These are phyloP conservation scores for Orycteropus afer DNA, from an alignment of 2,113 vertebrate genomes.

Conservation along the genomic window DNA sequence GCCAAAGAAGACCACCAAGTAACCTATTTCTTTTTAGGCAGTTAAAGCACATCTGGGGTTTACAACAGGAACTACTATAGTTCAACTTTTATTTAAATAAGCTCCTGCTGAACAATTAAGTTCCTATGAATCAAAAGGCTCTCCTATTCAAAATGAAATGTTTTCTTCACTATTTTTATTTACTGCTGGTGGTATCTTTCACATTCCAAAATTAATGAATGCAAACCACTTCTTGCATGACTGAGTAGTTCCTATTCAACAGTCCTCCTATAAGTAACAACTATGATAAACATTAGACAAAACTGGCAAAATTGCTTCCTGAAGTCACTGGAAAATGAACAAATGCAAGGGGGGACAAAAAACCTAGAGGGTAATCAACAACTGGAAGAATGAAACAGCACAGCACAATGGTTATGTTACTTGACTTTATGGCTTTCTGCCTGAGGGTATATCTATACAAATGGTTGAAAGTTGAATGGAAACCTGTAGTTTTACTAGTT, in stretches of 20 bases:
- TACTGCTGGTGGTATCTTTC: background rate
- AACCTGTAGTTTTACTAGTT: background rate
- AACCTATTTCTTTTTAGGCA: background rate
- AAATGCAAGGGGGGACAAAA: background rate
- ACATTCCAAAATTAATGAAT: background rate
- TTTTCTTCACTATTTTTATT: conserved; percentile 3
- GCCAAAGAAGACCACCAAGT: conserved; percentile 15
- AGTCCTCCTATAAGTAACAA: background rate
- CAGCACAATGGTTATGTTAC: background rate
- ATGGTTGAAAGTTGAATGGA: background rate
- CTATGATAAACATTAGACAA: background rate
- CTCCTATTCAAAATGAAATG: conserved; percentile 45
- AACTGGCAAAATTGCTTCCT: background rate
- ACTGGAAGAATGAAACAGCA: background rate
- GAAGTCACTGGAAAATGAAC: background rate
- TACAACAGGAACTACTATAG: background rate
- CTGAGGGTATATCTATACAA: background rate
- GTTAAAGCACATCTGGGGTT: background rate
- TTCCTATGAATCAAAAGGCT: background rate
- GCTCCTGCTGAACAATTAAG: conserved; percentile 1
- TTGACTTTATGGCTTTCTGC: background rate
- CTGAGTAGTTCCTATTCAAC: background rate
- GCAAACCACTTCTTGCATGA: background rate
- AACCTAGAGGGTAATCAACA: background rate
- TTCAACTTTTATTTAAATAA: conserved; percentile 29